Conservation (phyloP, 2,888 invertebrate genomes). For the Theodoxus fluviatilis region DNA sequence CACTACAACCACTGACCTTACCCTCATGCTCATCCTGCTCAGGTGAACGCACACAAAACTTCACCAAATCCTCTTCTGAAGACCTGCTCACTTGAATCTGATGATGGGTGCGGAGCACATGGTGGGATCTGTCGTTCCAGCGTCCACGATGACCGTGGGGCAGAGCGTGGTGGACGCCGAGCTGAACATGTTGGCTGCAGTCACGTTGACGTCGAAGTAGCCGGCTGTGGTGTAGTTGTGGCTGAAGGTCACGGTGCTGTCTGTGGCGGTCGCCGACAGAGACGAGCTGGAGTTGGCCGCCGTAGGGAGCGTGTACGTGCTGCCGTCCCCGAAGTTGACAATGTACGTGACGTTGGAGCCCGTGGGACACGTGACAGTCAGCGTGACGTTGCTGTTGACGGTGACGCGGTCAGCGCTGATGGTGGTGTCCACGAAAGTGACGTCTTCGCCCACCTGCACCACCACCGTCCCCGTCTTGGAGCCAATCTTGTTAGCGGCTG, state of each 20-base stretch:
- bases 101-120: conserved; percentile 30
- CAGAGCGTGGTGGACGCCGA: conserved; percentile 46
- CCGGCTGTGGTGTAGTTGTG: conserved; percentile 46
- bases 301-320: conserved; percentile 39
- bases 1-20: too few relatives aligned
- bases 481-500: conserved; percentile 54
- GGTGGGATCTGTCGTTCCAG: not conserved
- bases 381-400: conserved; percentile 38
- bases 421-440: conserved; percentile 53
- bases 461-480: conserved; percentile 36
- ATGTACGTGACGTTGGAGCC: conserved; percentile 53
- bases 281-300: too few relatives aligned
- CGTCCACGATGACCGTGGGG: conserved; percentile 47
- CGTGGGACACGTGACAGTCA: conserved; percentile 46
- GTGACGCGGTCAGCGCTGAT: conserved; percentile 41
- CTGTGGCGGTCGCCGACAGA: too few relatives aligned
- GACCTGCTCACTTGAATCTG: too few relatives aligned
- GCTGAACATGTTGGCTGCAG: conserved; percentile 50
- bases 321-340: conserved; percentile 50
- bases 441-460: conserved; percentile 56
- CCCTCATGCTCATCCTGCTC: too few relatives aligned
- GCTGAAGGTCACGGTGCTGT: conserved; percentile 37
- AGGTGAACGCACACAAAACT: too few relatives aligned
- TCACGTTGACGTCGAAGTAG: conserved; percentile 43
- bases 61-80: too few relatives aligned